Evolutionary conservation across 2,797 vertebrate genomes (phyloP).

Genomic region (Champsocephalus gunnari): DNA sequence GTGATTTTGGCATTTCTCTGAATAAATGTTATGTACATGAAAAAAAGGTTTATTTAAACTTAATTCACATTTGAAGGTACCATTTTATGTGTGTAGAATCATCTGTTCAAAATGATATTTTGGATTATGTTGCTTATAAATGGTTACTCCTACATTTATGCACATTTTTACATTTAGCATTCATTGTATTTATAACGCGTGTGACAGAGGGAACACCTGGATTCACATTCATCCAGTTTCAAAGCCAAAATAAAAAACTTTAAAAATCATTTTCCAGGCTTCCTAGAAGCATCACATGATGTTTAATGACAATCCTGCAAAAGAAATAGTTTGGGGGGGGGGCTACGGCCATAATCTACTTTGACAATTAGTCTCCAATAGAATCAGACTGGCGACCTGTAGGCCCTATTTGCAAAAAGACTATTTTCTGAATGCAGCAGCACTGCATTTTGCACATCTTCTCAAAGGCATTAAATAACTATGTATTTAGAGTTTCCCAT

Average conservation of each 20-base stretch:
- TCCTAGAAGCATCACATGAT: background rate
- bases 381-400: conserved; percentile 10
- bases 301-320: background rate
- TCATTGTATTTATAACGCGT: conserved; percentile 15
- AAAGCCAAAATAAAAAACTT: conserved; percentile 4
- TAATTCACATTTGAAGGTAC: background rate
- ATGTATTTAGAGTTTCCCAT: background rate
- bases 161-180: background rate
- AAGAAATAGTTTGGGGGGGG: conserved; percentile 22
- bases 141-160: background rate
- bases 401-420: background rate
- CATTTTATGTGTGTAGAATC: background rate
- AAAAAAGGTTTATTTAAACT: background rate
- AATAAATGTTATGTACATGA: conserved; percentile 6
- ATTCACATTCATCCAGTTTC: background rate
- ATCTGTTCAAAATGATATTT: background rate
- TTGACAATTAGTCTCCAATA: conserved; percentile 21
- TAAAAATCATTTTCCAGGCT: background rate
- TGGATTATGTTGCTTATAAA: conserved; percentile 7
- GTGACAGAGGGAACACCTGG: background rate
- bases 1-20: background rate
- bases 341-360: conserved; percentile 36
- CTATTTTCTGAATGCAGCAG: conserved; percentile 1
- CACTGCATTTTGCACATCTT: background rate
- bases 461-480: background rate